These are phyloP conservation scores for Poliocrania exsul DNA, from an alignment of 2,797 vertebrate species.

Conservation along the genomic window DNA sequence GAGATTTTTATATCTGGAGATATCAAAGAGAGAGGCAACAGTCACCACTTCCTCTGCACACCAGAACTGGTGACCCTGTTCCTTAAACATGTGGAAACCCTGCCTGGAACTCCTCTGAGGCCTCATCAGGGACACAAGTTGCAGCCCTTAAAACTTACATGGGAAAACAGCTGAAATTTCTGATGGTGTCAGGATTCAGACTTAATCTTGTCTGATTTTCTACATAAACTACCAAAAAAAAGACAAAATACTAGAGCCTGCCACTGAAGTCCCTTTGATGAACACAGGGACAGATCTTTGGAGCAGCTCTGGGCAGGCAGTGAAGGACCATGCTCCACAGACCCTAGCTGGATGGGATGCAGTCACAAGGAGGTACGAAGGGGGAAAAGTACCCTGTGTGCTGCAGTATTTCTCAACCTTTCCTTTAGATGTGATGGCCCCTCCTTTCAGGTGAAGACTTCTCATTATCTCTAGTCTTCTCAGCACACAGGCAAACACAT, in stretches of 20 bases:
- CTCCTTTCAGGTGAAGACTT: neutral
- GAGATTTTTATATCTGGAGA: neutral
- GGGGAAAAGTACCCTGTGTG: neutral
- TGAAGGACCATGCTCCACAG: neutral
- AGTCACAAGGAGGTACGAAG: neutral
- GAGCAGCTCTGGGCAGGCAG: neutral
- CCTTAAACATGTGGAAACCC: neutral
- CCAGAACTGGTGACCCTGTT: neutral
- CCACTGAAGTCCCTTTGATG: neutral
- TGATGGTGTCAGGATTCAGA: neutral
- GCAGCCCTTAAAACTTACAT: neutral
- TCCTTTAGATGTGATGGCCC: neutral
- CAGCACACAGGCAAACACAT: neutral
- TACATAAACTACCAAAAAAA: neutral
- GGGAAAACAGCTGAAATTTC: neutral
- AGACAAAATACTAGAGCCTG: neutral
- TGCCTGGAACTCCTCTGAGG: neutral
- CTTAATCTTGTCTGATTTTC: neutral
- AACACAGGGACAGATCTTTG: neutral
- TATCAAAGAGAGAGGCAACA: neutral
- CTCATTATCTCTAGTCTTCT: neutral
- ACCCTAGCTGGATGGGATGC: neutral
- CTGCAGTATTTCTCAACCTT: neutral
- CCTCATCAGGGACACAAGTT: neutral
- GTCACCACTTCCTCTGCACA: neutral